These are phyloP conservation scores for Ceratotherium simum DNA, from an alignment of 2,113 vertebrate genomes.

Conservation along the genomic window DNA sequence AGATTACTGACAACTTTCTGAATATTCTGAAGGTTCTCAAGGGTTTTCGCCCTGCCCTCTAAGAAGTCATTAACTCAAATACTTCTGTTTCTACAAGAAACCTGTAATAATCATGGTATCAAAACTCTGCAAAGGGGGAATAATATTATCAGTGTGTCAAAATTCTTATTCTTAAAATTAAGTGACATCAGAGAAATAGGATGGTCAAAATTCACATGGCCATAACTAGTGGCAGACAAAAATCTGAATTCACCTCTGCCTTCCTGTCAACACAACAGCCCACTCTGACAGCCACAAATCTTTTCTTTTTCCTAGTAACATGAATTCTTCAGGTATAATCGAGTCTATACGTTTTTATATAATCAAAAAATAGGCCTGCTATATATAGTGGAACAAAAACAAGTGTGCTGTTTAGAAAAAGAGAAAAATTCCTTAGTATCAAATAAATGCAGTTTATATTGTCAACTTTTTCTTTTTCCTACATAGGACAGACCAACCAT, in stretches of 20 bases:
- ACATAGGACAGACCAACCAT: neutral
- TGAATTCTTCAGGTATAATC: neutral
- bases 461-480: neutral
- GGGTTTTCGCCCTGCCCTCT: neutral
- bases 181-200: neutral
- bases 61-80: neutral
- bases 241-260: constrained; percentile 15
- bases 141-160: neutral
- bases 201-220: neutral
- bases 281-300: neutral
- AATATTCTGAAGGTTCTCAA: neutral
- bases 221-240: neutral
- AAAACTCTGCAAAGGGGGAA: neutral
- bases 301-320: neutral
- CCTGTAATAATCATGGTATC: neutral
- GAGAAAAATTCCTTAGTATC: neutral
- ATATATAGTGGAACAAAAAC: neutral
- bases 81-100: neutral
- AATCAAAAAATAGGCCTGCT: neutral
- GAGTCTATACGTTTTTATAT: neutral
- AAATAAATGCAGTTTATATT: neutral
- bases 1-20: neutral
- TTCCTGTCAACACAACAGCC: neutral
- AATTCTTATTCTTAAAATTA: constrained; percentile 6
- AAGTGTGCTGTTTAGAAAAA: neutral